Conservation (phyloP, 2,888 invertebrate species). For the Tachina grossa region DNA sequence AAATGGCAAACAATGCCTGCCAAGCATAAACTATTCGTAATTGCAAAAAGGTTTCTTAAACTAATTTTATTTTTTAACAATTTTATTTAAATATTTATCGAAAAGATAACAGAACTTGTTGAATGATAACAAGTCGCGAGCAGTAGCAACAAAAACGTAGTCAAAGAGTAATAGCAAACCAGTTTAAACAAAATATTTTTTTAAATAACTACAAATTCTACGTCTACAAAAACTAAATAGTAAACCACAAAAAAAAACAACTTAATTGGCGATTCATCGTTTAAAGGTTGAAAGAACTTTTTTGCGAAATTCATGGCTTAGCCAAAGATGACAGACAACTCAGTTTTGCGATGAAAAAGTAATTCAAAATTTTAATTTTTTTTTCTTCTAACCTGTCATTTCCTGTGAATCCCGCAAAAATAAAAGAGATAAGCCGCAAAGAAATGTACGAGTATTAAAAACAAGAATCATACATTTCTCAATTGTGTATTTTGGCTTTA, state of each 20-base stretch:
- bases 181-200: conserved; percentile 27
- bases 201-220: background rate
- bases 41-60: too few relatives aligned
- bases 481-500: background rate
- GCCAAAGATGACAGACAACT: conserved; percentile 39
- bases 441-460: conserved; percentile 13
- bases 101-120: background rate
- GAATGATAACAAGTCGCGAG: background rate
- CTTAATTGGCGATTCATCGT: background rate
- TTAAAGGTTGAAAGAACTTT: conserved; percentile 42
- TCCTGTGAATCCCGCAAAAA: background rate
- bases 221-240: background rate
- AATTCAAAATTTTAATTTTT: conserved; percentile 6
- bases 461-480: background rate
- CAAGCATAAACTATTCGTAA: too few relatives aligned
- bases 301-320: background rate
- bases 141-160: background rate
- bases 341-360: background rate
- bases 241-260: background rate
- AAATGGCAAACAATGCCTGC: too few relatives aligned
- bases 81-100: background rate
- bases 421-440: background rate
- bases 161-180: background rate
- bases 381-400: background rate
- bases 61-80: background rate